phyloP scores from a whole-genome alignment of 2,888 invertebrate genomes.

The Charanyca ferruginea region DNA sequence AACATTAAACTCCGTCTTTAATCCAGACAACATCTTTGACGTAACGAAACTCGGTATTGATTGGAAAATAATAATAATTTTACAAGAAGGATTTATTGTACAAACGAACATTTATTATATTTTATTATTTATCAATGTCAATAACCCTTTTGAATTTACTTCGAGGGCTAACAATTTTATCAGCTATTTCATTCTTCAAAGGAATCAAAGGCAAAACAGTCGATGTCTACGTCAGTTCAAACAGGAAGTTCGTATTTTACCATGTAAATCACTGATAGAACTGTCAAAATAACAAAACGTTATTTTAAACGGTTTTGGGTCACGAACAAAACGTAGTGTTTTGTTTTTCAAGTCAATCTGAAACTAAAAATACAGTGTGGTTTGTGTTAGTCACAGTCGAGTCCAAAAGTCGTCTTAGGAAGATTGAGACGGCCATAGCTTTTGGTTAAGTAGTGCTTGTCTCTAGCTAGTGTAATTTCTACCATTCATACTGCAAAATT shows the following conservation, averaged over 20 bases:
- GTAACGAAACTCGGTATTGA: too few species aligned
- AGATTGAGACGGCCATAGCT: constrained; percentile 35
- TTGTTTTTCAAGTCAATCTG: constrained; percentile 21
- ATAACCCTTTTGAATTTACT: constrained; percentile 24
- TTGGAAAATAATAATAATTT: too few species aligned
- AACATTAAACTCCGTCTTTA: too few species aligned
- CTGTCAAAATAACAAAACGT: constrained; percentile 52
- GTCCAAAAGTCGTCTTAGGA: constrained; percentile 25
- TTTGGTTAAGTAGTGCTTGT: constrained; percentile 46
- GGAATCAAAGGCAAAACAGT: constrained; percentile 29
- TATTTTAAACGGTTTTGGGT: constrained; percentile 26
- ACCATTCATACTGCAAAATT: neutral
- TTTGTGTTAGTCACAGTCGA: constrained; percentile 17
- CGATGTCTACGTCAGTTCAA: constrained; percentile 31
- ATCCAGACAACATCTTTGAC: too few species aligned
- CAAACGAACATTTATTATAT: neutral
- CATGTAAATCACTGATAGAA: constrained; percentile 41
- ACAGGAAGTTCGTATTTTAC: constrained; percentile 48
- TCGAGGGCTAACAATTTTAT: constrained; percentile 14
- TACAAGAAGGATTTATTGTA: too few species aligned
- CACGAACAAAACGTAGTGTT: constrained; percentile 13
- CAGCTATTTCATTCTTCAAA: constrained; percentile 23
- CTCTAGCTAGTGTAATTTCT: constrained; percentile 3
- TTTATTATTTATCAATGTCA: constrained; percentile 9
- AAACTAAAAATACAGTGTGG: constrained; percentile 39